Base-by-base conservation (phyloP, 1,140 invertebrate genomes). In the Danaus melanippus region DNA sequence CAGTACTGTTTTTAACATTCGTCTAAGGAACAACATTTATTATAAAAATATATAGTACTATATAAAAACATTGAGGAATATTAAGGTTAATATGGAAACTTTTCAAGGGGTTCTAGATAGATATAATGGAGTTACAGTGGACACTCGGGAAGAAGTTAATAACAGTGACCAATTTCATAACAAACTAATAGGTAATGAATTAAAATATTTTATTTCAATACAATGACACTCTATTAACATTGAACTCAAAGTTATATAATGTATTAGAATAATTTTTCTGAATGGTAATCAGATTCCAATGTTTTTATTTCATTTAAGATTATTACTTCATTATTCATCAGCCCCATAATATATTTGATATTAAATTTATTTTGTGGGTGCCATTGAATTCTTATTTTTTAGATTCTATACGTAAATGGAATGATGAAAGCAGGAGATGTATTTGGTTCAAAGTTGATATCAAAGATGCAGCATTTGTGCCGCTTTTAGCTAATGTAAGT, bases 381-480 rank as follows among this genome's bases (percentile, higher is more conserved):
- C 10, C 21, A 32, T 32, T 21, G 1, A 21, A 2, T 2, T 7
- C 15, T 51, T 15, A n/a, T 9, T 58, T 54, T 81, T 44, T 71
- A 96, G 95, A 87, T 65, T 96, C 95, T 0, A 67, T 97, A 45
- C 74, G 88, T 44, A 84, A 89, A 64, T 97, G 95, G 95, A 86
- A 70, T 32, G 69, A 83, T 17, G 85, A 90, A 11, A 90, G 91
- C 17, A 90, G 90, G 68, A 87, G 94, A 62, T 92, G 92, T 21
- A 90, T 97, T 54, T 97, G 96, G 96, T 96, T 97, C 72, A 92
- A 92, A 76, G 91, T 97, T 3, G 74, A 90, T 69, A 86, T 92
- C 42, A 79, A 89, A 46, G 89, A 96, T 66, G 88, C 91, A 7
- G 89, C 90, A 9, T 94, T 94, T 91, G 90, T 97, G 49, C 94